Percentiles rank a stretch among this genome's conserved stretches.
Evolutionary conservation across 2,888 invertebrate genomes (phyloP).

Genomic region (Mythimna impura): DNA sequence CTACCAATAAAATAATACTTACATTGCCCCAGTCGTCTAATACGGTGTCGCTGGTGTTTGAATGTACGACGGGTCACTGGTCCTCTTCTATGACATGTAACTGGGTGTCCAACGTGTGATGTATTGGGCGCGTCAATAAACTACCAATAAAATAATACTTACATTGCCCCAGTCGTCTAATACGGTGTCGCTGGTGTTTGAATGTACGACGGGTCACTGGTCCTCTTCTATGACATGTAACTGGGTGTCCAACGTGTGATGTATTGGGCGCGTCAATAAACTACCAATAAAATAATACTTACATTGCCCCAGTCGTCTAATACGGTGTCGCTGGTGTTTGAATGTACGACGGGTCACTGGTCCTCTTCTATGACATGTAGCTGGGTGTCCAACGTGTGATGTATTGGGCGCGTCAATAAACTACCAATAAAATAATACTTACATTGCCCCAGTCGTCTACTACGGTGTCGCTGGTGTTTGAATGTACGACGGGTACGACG

Average conservation of each 20-base stretch:
- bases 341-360: conserved; percentile 57
- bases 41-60: not conserved
- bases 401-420: too few species aligned
- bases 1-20: conserved; percentile 2
- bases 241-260: not conserved
- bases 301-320: not conserved
- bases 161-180: conserved; percentile 17
- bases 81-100: too few species aligned
- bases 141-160: conserved; percentile 2
- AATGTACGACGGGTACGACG: fast-evolving
- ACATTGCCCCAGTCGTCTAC: not conserved
- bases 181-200: not conserved
- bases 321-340: not conserved
- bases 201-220: conserved; percentile 50
- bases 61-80: too few species aligned
- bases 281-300: not conserved
- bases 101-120: too few species aligned
- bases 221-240: not conserved
- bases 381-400: not conserved
- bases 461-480: not conserved
- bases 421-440: not conserved
- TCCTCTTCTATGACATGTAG: not conserved
- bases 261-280: too few species aligned
- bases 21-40: conserved; percentile 26
- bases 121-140: too few species aligned